Evolutionary conservation across 2,113 vertebrate species (phyloP).

Genomic region (Scomber scombrus): DNA sequence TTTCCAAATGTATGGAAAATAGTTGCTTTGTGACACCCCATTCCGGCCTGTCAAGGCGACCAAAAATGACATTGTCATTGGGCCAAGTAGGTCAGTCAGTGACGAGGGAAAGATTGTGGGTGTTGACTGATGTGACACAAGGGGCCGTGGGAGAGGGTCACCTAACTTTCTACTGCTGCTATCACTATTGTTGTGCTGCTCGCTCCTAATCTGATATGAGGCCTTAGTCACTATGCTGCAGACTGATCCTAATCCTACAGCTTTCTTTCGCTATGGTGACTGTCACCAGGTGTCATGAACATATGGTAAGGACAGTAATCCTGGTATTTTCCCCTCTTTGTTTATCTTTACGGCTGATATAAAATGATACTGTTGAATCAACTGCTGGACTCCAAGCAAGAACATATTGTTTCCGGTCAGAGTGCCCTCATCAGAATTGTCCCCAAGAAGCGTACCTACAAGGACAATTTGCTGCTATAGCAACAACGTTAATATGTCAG

Average conservation of each 20-base stretch:
- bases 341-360: conserved; percentile 53
- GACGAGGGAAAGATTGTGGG: conserved; percentile 60
- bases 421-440: neutral
- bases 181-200: conserved; percentile 62
- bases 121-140: conserved; percentile 56
- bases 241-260: conserved; percentile 55
- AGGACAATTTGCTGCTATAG: neutral
- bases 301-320: conserved; percentile 35
- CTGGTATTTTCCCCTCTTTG: conserved; percentile 43
- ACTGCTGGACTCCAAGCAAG: conserved; percentile 2
- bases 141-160: conserved; percentile 33
- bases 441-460: neutral
- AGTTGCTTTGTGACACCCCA: conserved; percentile 55
- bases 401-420: conserved; percentile 34
- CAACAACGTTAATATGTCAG: neutral
- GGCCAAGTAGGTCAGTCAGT: conserved; percentile 70
- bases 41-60: conserved; percentile 22
- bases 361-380: conserved; percentile 28
- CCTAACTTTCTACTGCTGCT: conserved; percentile 28
- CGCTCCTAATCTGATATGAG: conserved; percentile 22
- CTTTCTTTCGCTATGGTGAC: conserved; percentile 28
- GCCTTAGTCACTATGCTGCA: conserved; percentile 45
- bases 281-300: conserved; percentile 31
- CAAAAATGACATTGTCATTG: conserved; percentile 35
- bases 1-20: conserved; percentile 76